Evolutionary conservation across 2,888 invertebrate species (phyloP), one percentile per base, ranked within the genome.

Genomic region (Dryadula phaetusa): DNA sequence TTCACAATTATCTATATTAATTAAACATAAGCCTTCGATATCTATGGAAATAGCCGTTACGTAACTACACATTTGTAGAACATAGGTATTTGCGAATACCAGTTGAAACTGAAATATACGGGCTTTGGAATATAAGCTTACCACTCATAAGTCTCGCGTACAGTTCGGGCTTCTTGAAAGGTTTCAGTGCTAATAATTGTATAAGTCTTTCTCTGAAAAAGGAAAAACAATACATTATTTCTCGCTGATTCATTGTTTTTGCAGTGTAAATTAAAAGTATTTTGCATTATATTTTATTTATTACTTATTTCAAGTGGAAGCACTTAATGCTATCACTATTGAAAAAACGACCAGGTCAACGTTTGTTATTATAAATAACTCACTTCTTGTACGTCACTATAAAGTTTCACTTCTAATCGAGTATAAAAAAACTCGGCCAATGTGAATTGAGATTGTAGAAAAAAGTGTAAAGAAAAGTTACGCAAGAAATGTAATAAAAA

Each of bases 111-210:
- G 44, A 60, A 44, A 20, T 16, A 42, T 32, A 60, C 25, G 20
- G 28, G 44, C 46, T 32, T 44, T 20, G 20, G 58, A 60, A 65
- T 52, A 65, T 60, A 60, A 65, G 49, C 65, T 93, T 92, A 97
- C 97, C 97, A 94, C 95, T 96, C 78, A 92, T 94, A 78, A 99
- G 94, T 81, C 97, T 95, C 77, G 95, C 93, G 85, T 95, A 96
- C 71, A 99, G 92, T 93, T 99, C 98, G 69, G 97, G 97, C 93
- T 98, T 98, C 93, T 98, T 99, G 92, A 96, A 98, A 73, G 98
- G 96, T 93, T 96, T 96, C 89, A 98, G 92, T 77, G 98, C 99
- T 89, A 99, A 94, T 86, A 98, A 94, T 88, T 99, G 99, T 86
- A 99, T 97, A 84, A 99, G 95, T 90, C 98, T 95, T 93, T 98